These are phyloP conservation scores for Chelonia mydas DNA, from an alignment of 2,797 vertebrate genomes.

Conservation along the genomic window DNA sequence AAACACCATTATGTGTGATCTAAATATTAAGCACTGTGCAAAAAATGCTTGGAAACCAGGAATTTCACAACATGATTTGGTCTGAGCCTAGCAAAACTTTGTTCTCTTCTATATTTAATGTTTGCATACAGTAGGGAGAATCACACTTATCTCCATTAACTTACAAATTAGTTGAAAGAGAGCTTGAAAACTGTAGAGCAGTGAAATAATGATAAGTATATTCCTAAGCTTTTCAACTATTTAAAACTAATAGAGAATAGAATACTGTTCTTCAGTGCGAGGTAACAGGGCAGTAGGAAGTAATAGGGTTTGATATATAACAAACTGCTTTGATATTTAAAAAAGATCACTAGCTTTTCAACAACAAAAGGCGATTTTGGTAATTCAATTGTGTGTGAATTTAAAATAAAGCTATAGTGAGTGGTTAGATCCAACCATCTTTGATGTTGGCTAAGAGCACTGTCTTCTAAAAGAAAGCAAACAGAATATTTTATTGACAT, in stretches of 20 bases:
- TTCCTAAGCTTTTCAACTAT: not conserved
- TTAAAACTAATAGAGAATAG: not conserved
- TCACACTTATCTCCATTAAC: not conserved
- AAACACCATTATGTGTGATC: rapidly evolving
- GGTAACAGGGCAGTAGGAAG: not conserved
- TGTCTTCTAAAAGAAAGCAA: slow-evolving; percentile 36
- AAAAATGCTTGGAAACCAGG: not conserved
- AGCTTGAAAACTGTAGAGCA: not conserved
- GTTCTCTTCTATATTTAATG: not conserved
- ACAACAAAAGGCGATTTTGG: slow-evolving; percentile 34
- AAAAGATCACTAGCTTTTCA: slow-evolving; percentile 17
- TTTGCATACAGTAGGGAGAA: not conserved
- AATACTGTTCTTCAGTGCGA: not conserved
- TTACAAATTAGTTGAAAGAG: not conserved
- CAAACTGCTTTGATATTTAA: not conserved
- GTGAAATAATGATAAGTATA: not conserved
- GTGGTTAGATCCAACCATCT: slow-evolving; percentile 20
- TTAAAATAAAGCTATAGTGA: slow-evolving; percentile 47
- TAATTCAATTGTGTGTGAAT: slow-evolving; percentile 29
- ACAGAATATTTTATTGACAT: not conserved
- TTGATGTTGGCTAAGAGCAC: not conserved
- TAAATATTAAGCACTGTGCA: not conserved
- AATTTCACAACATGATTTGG: not conserved
- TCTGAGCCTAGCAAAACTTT: not conserved
- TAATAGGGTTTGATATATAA: not conserved